Base-by-base conservation (phyloP, 2,797 vertebrate genomes). In the Anabas testudineus region DNA sequence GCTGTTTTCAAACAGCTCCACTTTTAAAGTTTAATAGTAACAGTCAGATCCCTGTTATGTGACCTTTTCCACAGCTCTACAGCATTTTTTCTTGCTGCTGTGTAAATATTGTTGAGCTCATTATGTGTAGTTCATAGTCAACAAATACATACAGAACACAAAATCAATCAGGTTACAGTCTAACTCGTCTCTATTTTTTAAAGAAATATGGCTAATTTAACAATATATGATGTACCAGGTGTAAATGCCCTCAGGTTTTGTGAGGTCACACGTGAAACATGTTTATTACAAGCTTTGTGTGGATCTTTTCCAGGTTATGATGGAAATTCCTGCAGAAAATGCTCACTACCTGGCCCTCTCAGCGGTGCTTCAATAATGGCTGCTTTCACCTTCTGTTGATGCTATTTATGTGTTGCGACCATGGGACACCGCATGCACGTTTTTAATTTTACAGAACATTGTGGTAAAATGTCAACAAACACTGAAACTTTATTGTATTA, bases 301-400 rank as follows among this genome's bases (percentile, higher is more conserved):
- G 72, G 60, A 62, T 56, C 41, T 70, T 45, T 47, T 72, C 59
- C 58, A 71, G n/a, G 22, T 51, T 24, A 24, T 1, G 24, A 37
- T 42, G 59, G 61, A 67, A 71, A 64, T 18, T 19, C 19, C 56
- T n/a, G n/a, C 13, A 43, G 22, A 54, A 76, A 64, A 48, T 10
- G 22, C 10, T 39, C 7, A 24, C 18, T 54, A 60, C 53, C 22
- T 39, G 74, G 80, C 71, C 82, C 57, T 60, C 80, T 10, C 42
- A 59, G 71, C 63, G 54, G 47, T 66, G 7, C 34, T 80, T 54
- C 28, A 70, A 48, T 61, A 71, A 42, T 16, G 54, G 26, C 57
- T 7, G 71, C 58, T 65, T 46, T 65, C 41, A 7, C 80, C 76
- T 69, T 78, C 81, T 87, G 82, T 75, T 37, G 63, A 26, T 70